Evolutionary conservation across 92 coral and sea anemone species (phyloP), one percentile per base, ranked within the genome.

Genomic region (Epizoanthus fatuus): DNA sequence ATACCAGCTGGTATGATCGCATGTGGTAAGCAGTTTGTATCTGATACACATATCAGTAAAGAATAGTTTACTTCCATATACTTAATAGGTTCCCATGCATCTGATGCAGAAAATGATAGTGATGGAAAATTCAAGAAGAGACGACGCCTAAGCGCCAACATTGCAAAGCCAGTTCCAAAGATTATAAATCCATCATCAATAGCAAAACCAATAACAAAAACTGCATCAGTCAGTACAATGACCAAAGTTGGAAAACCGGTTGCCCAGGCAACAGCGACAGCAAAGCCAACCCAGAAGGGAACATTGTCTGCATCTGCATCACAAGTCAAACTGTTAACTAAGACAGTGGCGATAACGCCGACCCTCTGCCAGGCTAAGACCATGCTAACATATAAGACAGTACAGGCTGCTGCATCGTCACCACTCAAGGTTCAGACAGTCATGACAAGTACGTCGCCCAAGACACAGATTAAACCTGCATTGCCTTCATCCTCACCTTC

Each of bases 151-250:
- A 95, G 98, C 72, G 83, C 92, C 47, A 83, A 93, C 15, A 60
- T 93, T 35, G 58, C 93, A 10, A 94, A 94, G 58, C 98, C 98
- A 6, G 92, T 90, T 38, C 94, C 92, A 32, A 90, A 86, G 78
- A 89, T 92, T 32, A 79, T 90, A 15, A 84, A 91, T 19, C 92
- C 98, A 16, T 79, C 96, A 54, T 89, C 96, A 67, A 90, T 92
- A 63, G 83, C 90, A 65, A 95, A 93, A 49, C 84, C 92, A 42
- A 78, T 67, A 5, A 72, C 93, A 17, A 74, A 83, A 74, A 89
- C 98, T 75, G 93, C 93, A 25, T 87, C 96, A 55, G 95, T 93
- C 19, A 95, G 98, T 58, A 95, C 98, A 4, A 95, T 95, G 98
- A 95, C 98, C 20, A 95, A 95, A 79, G 93, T 89, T 15, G 95